A percentile compares a stretch with the other conserved stretches of the same genome.
phyloP scores from a whole-genome alignment of 2,888 invertebrate genomes.

The Ypsolopha scabrella region DNA sequence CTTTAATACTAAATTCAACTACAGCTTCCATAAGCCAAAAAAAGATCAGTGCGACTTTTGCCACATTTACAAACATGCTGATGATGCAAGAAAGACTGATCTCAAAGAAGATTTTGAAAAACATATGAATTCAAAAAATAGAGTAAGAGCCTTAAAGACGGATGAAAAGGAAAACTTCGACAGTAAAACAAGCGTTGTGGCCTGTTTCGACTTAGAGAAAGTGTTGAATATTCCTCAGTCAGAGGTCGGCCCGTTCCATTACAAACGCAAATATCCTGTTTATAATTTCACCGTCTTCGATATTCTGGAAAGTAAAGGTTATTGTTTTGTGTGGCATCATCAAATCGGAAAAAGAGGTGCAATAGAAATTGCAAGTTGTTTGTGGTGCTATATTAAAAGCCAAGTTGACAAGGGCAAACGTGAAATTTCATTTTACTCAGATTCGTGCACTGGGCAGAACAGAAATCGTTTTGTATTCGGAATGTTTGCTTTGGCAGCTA shows the following conservation, averaged over 20 bases:
- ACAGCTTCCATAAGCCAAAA: conserved; percentile 18
- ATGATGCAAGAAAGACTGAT: conserved; percentile 8
- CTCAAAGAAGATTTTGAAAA: conserved; percentile 11
- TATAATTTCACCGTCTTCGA: conserved; percentile 4
- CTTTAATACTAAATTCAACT: conserved; percentile 13
- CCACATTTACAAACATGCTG: conserved; percentile 9
- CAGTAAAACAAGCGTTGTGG: conserved; percentile 4
- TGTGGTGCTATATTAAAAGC: background rate
- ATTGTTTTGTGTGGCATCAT: conserved; percentile 5
- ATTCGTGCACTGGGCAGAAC: background rate
- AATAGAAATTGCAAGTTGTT: background rate
- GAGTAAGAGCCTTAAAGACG: conserved; percentile 15
- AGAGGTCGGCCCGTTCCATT: conserved; percentile 15
- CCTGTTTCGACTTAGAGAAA: conserved; percentile 18
- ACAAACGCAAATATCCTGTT: conserved; percentile 12
- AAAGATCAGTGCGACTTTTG: conserved; percentile 15
- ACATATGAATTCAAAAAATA: conserved; percentile 15
- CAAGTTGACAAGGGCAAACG: background rate
- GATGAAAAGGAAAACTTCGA: conserved; percentile 11
- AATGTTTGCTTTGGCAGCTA: background rate
- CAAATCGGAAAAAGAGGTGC: background rate
- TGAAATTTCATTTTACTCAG: background rate
- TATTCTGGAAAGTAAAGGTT: background rate
- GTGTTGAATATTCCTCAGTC: conserved; percentile 17
- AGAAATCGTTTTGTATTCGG: background rate